phyloP scores from a whole-genome alignment of 2,797 vertebrate species.

The Syncerus caffer region DNA sequence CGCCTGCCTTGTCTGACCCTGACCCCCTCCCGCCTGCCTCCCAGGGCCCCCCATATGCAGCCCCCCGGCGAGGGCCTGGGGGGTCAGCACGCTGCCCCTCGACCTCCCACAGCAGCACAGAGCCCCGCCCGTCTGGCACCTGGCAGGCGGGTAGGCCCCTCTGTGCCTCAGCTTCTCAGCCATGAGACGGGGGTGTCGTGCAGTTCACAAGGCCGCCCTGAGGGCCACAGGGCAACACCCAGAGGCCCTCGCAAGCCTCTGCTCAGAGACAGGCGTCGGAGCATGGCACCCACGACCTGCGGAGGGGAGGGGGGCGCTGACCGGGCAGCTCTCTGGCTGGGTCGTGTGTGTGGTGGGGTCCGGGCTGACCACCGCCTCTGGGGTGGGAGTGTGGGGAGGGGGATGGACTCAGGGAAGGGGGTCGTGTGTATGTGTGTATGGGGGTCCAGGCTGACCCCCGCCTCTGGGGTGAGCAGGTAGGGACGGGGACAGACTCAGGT shows the following conservation, averaged over 20 bases:
- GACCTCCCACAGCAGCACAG: background rate
- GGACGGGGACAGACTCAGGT: too few species aligned
- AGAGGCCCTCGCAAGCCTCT: background rate
- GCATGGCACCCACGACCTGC: background rate
- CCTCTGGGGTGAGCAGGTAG: background rate
- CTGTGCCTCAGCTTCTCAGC: background rate
- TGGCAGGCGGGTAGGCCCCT: background rate
- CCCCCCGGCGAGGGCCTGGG: background rate
- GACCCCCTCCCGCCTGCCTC: background rate
- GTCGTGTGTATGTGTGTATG: too few species aligned
- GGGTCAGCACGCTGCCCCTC: background rate
- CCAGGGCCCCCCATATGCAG: too few species aligned
- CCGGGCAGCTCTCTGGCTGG: background rate
- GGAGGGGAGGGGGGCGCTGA: background rate
- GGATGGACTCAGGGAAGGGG: too few species aligned
- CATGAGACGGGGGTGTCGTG: background rate
- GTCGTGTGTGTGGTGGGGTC: background rate
- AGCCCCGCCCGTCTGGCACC: background rate
- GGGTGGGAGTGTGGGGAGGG: background rate
- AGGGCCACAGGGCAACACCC: background rate
- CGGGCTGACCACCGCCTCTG: fast-evolving
- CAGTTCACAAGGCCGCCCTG: background rate
- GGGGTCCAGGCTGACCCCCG: background rate
- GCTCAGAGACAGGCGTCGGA: background rate
- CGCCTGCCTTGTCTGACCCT: background rate